phyloP scores from a whole-genome alignment of 2,113 vertebrate genomes.

The Eulemur macaco region DNA sequence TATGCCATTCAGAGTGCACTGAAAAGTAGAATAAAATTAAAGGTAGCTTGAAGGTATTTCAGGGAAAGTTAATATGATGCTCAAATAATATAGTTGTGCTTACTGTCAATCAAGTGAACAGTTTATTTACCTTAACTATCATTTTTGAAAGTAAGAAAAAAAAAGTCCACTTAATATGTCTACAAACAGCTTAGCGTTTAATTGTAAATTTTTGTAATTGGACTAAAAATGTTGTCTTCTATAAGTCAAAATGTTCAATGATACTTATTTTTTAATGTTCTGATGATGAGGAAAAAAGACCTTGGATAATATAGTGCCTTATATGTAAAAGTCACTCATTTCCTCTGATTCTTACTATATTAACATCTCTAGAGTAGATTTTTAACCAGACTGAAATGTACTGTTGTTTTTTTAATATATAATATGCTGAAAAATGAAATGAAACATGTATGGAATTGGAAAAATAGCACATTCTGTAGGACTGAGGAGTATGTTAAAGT shows the following conservation, averaged over 20 bases:
- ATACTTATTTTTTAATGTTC: constrained; percentile 15
- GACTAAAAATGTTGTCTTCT: not conserved
- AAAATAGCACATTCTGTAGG: not conserved
- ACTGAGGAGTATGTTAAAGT: not conserved
- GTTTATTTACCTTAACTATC: constrained; percentile 34
- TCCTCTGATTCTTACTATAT: constrained; percentile 19
- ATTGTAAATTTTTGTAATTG: constrained; percentile 32
- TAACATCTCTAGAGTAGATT: not conserved
- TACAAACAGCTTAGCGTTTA: not conserved
- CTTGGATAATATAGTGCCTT: not conserved
- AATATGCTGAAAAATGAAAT: not conserved
- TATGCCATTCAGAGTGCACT: not conserved
- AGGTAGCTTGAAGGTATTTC: not conserved
- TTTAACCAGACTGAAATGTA: not conserved
- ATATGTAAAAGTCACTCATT: not conserved
- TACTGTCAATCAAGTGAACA: constrained; percentile 25
- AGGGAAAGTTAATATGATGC: constrained; percentile 29
- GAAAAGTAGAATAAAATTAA: constrained; percentile 57
- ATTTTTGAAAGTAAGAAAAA: constrained; percentile 2
- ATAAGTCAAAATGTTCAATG: not conserved
- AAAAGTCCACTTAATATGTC: not conserved
- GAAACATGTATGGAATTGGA: not conserved
- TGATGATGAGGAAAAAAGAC: not conserved
- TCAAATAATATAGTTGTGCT: not conserved
- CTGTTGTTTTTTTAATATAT: not conserved